A percentile compares a stretch with the other conserved stretches of the same genome.
Conservation (phyloP, 2,113 vertebrate species). For the Alligator sinensis region DNA sequence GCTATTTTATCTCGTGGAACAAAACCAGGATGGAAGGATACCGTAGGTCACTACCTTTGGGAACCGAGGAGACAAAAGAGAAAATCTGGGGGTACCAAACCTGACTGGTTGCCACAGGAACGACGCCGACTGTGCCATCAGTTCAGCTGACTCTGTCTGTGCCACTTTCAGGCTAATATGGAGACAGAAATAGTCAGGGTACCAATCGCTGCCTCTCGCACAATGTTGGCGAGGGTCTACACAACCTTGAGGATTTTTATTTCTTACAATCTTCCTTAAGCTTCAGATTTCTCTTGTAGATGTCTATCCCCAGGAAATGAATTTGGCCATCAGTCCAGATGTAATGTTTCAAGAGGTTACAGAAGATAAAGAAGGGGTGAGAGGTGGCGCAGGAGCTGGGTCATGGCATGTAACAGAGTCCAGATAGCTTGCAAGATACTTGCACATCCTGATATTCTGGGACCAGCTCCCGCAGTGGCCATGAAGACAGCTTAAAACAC, state of each 20-base stretch:
- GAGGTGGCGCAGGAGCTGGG: not conserved
- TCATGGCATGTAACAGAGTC: not conserved
- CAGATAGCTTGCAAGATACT: not conserved
- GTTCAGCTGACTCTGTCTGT: not conserved
- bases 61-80: not conserved
- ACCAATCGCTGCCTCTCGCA: not conserved
- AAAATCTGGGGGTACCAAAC: not conserved
- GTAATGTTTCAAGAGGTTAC: not conserved
- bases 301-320: not conserved
- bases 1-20: not conserved
- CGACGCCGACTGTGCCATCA: not conserved
- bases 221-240: not conserved
- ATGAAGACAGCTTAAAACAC: not conserved
- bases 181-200: not conserved
- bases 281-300: not conserved
- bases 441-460: not conserved
- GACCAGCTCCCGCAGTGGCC: not conserved
- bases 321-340: not conserved
- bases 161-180: not conserved
- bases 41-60: not conserved
- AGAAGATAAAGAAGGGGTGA: not conserved
- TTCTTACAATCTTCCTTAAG: not conserved
- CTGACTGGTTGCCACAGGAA: not conserved
- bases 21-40: not conserved
- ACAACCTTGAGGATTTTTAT: not conserved